Conservation (phyloP, 2,113 vertebrate species). For the Pachypanchax playfairii region DNA sequence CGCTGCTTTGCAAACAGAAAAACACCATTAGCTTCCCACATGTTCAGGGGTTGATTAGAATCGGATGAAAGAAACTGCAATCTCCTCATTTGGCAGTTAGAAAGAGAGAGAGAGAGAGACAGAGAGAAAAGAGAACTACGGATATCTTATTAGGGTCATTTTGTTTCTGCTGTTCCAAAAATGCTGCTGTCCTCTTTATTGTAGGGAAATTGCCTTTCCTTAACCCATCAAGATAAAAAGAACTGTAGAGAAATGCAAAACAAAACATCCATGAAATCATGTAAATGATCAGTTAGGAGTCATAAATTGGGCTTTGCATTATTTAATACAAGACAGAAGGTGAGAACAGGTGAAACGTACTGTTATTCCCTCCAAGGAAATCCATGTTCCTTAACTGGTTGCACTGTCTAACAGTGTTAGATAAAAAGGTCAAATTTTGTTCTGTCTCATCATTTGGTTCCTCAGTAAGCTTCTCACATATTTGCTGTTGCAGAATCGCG, state of each 20-base stretch:
- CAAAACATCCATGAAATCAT: constrained; percentile 20
- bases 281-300: neutral
- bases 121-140: constrained; percentile 41
- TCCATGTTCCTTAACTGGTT: constrained; percentile 30
- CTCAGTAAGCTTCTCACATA: constrained; percentile 60
- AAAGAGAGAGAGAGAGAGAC: neutral
- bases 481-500: constrained; percentile 58
- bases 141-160: constrained; percentile 70
- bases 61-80: constrained; percentile 70
- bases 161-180: constrained; percentile 55
- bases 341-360: constrained; percentile 30
- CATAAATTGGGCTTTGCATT: constrained; percentile 26
- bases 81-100: constrained; percentile 70
- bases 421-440: constrained; percentile 38
- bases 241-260: constrained; percentile 62
- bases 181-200: constrained; percentile 43
- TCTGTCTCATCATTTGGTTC: constrained; percentile 57
- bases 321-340: constrained; percentile 28
- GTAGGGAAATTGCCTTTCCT: constrained; percentile 60
- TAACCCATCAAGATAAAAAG: constrained; percentile 65
- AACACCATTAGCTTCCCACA: constrained; percentile 71
- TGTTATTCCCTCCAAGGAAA: neutral
- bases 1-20: constrained; percentile 57
- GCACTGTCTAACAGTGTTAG: constrained; percentile 14
- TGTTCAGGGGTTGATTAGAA: constrained; percentile 68